A percentile compares a stretch with the other conserved stretches of the same genome.
Conservation (phyloP, 2,113 vertebrate species). For the Lepidothrix coronata region DNA sequence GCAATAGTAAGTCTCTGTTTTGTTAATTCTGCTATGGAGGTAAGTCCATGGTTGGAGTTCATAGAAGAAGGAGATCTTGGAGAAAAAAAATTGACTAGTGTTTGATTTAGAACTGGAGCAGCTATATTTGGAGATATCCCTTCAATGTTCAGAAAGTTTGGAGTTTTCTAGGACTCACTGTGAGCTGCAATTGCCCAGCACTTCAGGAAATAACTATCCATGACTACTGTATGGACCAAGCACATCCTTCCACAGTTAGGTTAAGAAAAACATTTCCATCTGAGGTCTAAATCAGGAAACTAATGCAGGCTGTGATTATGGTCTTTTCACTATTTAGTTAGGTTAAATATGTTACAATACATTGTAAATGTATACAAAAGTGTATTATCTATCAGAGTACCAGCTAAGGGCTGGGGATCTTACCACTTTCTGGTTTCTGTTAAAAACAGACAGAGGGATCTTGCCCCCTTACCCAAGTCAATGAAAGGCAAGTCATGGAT, state of each 20-base stretch:
- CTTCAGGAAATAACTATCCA: not conserved
- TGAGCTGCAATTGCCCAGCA: not conserved
- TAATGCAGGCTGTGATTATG: not conserved
- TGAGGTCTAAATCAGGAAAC: not conserved
- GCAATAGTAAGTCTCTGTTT: not conserved
- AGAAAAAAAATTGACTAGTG: not conserved
- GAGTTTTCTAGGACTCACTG: not conserved
- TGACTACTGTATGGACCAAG: not conserved
- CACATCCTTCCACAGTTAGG: not conserved
- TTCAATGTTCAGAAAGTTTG: not conserved
- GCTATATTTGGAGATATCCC: not conserved
- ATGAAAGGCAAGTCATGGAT: not conserved
- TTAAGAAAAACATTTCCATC: not conserved
- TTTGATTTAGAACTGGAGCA: not conserved
- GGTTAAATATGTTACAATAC: not conserved
- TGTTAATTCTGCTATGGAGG: not conserved
- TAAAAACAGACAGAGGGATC: not conserved
- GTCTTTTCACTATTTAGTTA: not conserved
- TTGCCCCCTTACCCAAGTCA: not conserved
- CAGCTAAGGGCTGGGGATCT: not conserved
- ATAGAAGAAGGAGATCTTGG: not conserved
- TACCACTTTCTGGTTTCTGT: not conserved
- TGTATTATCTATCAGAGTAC: not conserved
- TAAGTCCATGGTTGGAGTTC: not conserved
- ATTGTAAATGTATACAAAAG: not conserved